Base-by-base conservation (phyloP, 2,888 invertebrate genomes). In the Apotomis turbidana region DNA sequence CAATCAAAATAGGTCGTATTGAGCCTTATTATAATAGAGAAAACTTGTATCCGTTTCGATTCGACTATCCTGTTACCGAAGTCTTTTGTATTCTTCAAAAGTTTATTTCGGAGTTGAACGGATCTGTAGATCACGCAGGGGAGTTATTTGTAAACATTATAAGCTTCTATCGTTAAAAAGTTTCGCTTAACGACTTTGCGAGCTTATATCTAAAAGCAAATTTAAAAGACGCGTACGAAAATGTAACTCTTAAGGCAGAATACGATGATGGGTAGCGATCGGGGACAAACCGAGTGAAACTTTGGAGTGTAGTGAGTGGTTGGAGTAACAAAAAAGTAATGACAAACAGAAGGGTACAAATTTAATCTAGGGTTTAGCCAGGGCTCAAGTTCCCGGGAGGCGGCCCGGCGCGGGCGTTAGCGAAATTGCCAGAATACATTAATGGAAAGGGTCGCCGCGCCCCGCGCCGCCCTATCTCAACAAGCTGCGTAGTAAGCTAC, bases 351-450 rank as follows among this genome's bases (percentile, higher is more conserved):
- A 83, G 85, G 86, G 83, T 85, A 88, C 84, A 86, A 87, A 87
- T 90, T 87, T 90, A 88, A 90, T 90, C 87, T 86, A 86, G 83
- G 85, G 83, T 81, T 83, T 85, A 83, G 83, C 80, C 82, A 78
- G 80, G 81, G 81, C 81, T 79, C 81, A 78, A 75, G 82, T 79
- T 78, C 85, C 83, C 82, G 78, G 80, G 82, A 79, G 81, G 77
- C 73, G 68, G 73, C 76, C 74, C 73, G 74, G 70, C 71, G 74
- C 71, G 76, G 77, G 81, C 84, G 83, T 83, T 84, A 80, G 87
- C 81, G 83, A 87, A 90, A 91, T 90, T 89, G 85, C 86, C 86
- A 81, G 91, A 91, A 91, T 91, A 90, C 87, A 91, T 91, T 90
- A 90, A 84, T 81, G 81, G 78, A 79, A 81, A 85, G 85, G 84